A percentile compares a stretch with the other conserved stretches of the same genome.
Evolutionary conservation across 2,113 vertebrate species (phyloP).

Genomic region (Gymnocephalus cernua): DNA sequence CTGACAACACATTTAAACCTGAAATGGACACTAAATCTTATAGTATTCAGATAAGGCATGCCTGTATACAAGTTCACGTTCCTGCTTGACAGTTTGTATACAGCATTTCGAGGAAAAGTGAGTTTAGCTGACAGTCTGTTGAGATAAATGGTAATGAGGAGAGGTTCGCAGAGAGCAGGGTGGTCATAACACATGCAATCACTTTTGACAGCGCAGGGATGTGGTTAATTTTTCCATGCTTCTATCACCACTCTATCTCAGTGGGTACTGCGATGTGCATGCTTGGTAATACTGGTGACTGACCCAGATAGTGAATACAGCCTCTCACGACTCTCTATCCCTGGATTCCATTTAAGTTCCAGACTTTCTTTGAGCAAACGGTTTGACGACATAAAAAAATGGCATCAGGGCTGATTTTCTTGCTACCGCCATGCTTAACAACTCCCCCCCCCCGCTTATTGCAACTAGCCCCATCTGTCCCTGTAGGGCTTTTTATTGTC

Average conservation of each 20-base stretch:
- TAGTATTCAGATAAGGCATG: conserved; percentile 32
- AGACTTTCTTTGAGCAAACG: conserved; percentile 20
- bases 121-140: conserved; percentile 69
- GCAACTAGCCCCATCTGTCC: conserved; percentile 1
- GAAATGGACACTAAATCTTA: conserved; percentile 47
- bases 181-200: conserved; percentile 74
- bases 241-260: conserved; percentile 77
- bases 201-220: conserved; percentile 68
- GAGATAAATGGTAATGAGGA: conserved; percentile 74
- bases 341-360: conserved; percentile 64
- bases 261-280: conserved; percentile 58
- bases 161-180: conserved; percentile 59
- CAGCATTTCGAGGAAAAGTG: conserved; percentile 59
- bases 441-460: not conserved
- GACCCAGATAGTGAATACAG: conserved; percentile 74
- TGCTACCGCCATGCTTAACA: not conserved
- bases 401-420: conserved; percentile 38
- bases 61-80: conserved; percentile 42
- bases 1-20: conserved; percentile 18
- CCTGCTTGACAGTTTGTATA: conserved; percentile 71
- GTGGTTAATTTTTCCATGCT: conserved; percentile 66
- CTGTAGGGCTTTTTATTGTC: conserved; percentile 16
- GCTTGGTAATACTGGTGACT: conserved; percentile 47
- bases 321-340: conserved; percentile 45
- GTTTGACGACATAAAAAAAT: conserved; percentile 20